A percentile compares a stretch with the other conserved stretches of the same genome.
phyloP scores from a whole-genome alignment of 2,888 invertebrate species.

The Andrena minutula region DNA sequence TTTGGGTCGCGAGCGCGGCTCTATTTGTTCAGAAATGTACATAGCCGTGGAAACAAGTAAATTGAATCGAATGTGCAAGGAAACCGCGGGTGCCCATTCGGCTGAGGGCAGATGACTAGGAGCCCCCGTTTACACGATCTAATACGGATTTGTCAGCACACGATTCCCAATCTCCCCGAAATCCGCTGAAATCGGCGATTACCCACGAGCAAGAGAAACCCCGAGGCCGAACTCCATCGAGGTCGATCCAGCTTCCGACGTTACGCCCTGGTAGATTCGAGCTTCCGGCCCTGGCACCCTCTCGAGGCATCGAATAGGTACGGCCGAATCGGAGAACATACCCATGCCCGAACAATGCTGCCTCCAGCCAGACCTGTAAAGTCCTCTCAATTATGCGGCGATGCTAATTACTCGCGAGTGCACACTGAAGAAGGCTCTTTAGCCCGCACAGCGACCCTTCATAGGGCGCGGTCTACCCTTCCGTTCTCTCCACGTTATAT shows the following conservation, averaged over 20 bases:
- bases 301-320: constrained; percentile 67
- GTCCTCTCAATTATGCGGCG: constrained; percentile 82
- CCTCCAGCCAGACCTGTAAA: constrained; percentile 73
- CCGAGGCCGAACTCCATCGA: constrained; percentile 58
- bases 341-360: constrained; percentile 74
- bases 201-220: constrained; percentile 58
- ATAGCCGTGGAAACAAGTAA: constrained; percentile 55
- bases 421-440: constrained; percentile 72
- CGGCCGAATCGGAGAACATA: constrained; percentile 72
- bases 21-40: constrained; percentile 56
- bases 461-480: constrained; percentile 51
- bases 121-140: constrained; percentile 67
- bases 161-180: constrained; percentile 65
- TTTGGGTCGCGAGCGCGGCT: constrained; percentile 12
- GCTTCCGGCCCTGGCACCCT: constrained; percentile 66
- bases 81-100: constrained; percentile 48
- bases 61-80: constrained; percentile 55
- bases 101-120: constrained; percentile 45
- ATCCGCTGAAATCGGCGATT: constrained; percentile 74
- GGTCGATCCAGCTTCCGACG: constrained; percentile 68
- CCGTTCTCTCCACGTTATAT: constrained; percentile 63
- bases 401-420: constrained; percentile 81
- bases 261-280: constrained; percentile 65
- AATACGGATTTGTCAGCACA: constrained; percentile 73
- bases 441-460: constrained; percentile 60